Evolutionary conservation across 2,797 vertebrate species (phyloP).

Genomic region (Synanceia verrucosa): DNA sequence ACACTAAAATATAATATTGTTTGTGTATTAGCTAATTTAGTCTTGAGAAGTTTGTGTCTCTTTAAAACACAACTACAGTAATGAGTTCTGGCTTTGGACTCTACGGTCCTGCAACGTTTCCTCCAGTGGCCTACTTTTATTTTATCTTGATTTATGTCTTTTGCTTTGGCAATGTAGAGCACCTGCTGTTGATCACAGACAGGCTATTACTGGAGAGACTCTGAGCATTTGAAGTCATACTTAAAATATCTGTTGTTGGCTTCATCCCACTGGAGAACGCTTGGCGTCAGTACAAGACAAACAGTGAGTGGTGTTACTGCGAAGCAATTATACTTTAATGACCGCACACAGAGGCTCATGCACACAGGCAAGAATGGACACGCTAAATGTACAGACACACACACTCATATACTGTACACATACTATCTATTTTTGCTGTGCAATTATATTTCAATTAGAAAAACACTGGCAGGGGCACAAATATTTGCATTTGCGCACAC

Average conservation of each 20-base stretch:
- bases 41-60: not conserved
- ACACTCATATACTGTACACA: not conserved
- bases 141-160: not conserved
- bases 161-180: conserved; percentile 17
- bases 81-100: not conserved
- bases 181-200: conserved; percentile 52
- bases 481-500: not conserved
- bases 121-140: conserved; percentile 21
- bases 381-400: not conserved
- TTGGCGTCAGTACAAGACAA: conserved; percentile 27
- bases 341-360: conserved; percentile 4
- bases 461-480: not conserved
- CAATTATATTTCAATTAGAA: conserved; percentile 22
- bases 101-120: not conserved
- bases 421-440: not conserved
- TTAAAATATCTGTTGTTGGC: conserved; percentile 47
- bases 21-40: not conserved
- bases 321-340: conserved; percentile 34
- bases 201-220: conserved; percentile 22
- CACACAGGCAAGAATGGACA: no score
- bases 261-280: conserved; percentile 2
- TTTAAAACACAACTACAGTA: not conserved
- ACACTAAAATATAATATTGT: not conserved
- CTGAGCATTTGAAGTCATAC: conserved; percentile 28
- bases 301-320: conserved; percentile 27